Percentiles rank a stretch among this genome's conserved stretches.
These are phyloP conservation scores for Drosophila sp. DNA, from an alignment of 1,140 invertebrate species.

Conservation along the genomic window DNA sequence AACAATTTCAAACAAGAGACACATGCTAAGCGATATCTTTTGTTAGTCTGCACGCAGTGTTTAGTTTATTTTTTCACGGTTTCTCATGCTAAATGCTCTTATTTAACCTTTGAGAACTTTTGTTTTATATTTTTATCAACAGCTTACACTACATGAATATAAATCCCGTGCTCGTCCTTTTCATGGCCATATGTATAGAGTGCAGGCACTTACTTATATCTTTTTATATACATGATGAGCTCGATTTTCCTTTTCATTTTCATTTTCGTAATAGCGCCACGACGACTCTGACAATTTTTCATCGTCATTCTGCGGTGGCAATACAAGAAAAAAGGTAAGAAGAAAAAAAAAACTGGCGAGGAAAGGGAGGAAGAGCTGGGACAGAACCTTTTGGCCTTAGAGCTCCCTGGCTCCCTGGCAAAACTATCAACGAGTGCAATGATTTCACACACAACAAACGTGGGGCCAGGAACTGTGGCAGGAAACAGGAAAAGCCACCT, in stretches of 20 bases:
- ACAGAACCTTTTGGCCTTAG: constrained; percentile 40
- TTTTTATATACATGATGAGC: constrained; percentile 65
- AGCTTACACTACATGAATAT: constrained; percentile 52
- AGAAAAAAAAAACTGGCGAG: constrained; percentile 24
- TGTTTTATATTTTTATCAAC: constrained; percentile 30
- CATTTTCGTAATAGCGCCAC: constrained; percentile 73
- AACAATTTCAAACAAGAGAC: not conserved
- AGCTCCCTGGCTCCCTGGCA: constrained; percentile 27
- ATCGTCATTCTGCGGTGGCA: constrained; percentile 58
- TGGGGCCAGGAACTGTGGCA: constrained; percentile 69
- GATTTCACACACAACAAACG: constrained; percentile 56
- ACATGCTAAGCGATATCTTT: not conserved
- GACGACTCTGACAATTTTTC: constrained; percentile 79
- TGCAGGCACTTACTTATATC: constrained; percentile 45
- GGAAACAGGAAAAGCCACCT: constrained; percentile 76
- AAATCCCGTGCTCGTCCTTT: constrained; percentile 49
- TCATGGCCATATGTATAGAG: constrained; percentile 42
- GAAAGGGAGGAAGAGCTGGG: not conserved
- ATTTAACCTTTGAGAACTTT: constrained; percentile 33
- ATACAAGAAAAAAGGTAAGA: constrained; percentile 19
- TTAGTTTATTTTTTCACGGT: not conserved
- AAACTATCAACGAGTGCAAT: constrained; percentile 66
- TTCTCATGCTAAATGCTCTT: constrained; percentile 31
- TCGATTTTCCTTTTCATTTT: constrained; percentile 71
- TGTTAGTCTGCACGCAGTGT: not conserved